Base-by-base conservation (phyloP, 2,113 vertebrate genomes). In the Ctenodactylus gundi region DNA sequence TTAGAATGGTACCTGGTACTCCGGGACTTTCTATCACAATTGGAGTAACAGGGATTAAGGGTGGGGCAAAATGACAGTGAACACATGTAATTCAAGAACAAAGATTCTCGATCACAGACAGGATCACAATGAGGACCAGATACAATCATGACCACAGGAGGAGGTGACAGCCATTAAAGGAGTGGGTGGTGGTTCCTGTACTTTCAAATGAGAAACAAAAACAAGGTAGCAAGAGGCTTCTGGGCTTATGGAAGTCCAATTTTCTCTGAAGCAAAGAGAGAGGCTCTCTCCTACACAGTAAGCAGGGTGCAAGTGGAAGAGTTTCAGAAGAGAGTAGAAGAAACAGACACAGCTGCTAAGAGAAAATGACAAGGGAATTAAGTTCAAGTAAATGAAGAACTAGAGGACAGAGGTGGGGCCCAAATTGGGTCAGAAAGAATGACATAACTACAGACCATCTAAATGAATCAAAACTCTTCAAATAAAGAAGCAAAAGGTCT, bases 401-500 rank as follows among this genome's bases (percentile, higher is more conserved):
- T 68, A 25, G 65, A 68, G 44, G 36, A 39, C 13, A 60, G 34
- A 91, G 53, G 57, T 65, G 55, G 31, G 15, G 31, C 20, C 36
- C 53, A 88, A 3, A 77, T 29, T 21, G 49, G 39, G 34, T 29
- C 70, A 78, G 90, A 84, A 10, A 86, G 29, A 68, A 80, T 82
- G 3, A 82, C 92, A 25, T 93, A 85, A n/a, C 65, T 75, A 65
- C 0, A 88, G 18, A 41, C 64, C 13, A 14, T 23, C 64, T 85
- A 80, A 92, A 85, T 60, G 25, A 92, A 94, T 62, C 36, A 81
- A 68, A 94, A 55, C 39, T 85, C 78, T 67, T 89, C 49, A 84
- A 88, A 55, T 15, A 84, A 15, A 55, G 15, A 9, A 55, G 53
- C 15, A 15, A 55, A 55, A 55, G 15, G 53, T 55, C 53, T 55